Evolutionary conservation across 2,113 vertebrate species (phyloP).

Genomic region (Lophochroa leadbeateri): DNA sequence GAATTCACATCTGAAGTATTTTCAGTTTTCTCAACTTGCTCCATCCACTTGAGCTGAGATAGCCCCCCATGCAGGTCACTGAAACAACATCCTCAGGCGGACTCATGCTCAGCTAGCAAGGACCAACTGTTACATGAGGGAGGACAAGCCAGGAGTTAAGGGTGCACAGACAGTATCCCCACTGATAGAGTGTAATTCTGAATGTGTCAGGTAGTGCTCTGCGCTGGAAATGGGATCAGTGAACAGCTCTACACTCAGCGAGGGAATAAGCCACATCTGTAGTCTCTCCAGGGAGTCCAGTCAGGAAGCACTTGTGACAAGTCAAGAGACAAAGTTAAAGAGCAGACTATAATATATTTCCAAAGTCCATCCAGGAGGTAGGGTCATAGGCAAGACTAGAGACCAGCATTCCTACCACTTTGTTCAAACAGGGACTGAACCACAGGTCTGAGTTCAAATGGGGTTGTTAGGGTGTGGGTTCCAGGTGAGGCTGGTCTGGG

Average conservation of each 20-base stretch:
- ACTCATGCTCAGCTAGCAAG: background rate
- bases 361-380: background rate
- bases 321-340: background rate
- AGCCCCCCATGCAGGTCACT: background rate
- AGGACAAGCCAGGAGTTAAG: background rate
- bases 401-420: background rate
- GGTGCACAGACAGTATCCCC: background rate
- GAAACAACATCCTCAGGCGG: background rate
- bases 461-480: fast-evolving
- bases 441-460: background rate
- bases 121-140: background rate
- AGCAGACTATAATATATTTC: background rate
- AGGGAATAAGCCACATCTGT: background rate
- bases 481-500: background rate
- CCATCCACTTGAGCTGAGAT: background rate
- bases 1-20: background rate
- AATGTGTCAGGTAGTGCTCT: background rate
- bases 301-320: background rate
- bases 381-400: background rate
- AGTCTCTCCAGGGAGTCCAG: background rate
- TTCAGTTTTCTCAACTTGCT: background rate
- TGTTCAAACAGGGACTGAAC: background rate
- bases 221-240: background rate
- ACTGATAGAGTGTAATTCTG: background rate
- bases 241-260: background rate